Base-by-base conservation (phyloP, 2,888 invertebrate species). In the Hyles lineata region DNA sequence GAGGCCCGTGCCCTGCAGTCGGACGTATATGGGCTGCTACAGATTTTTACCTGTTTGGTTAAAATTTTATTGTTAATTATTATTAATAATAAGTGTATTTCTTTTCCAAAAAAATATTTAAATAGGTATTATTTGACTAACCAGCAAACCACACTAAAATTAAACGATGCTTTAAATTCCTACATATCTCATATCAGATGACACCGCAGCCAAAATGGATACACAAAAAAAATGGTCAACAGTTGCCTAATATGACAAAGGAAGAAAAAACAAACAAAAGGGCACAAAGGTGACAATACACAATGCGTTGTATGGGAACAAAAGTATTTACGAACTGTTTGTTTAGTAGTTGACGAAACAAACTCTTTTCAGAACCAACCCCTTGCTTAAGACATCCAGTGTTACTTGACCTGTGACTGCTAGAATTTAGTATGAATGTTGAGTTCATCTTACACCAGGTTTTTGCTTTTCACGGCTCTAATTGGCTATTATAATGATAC, bases 401-500 rank as follows among this genome's bases (percentile, higher is more conserved):
- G 72, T 81, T 78, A 75, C 35, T 74, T 76, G 83, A 86, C 62
- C 83, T 73, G 70, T 60, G 43, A 70, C 58, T 32, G 9, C 43
- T 74, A 72, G 25, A 7, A n/a, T 35, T 25, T 69, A 58, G 72
- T 32, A 59, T 77, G 62, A n/a, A 71, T 55, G 11, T 1, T 8
- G 21, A 4, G 80, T 23, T 80, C 80, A 71, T 71, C n/a, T 75
- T 75, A 73, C 7, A 63, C 61, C 82, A 77, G 84, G 61, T 52
- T 59, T 0, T 0, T 15, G 70, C 35, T 72, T 72, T 70, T 69
- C 62, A 70, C 67, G 75, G 74, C 55, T 90, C 89, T 94, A 92
- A 94, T 94, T 94, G 93, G 90, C 92, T 83, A 93, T 94, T 94
- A 94, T 91, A 93, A 93, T 89, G 93, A 91, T 90, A 94, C 91